Conservation (phyloP, 1,140 invertebrate genomes). For the Geopemphigus sp. region DNA sequence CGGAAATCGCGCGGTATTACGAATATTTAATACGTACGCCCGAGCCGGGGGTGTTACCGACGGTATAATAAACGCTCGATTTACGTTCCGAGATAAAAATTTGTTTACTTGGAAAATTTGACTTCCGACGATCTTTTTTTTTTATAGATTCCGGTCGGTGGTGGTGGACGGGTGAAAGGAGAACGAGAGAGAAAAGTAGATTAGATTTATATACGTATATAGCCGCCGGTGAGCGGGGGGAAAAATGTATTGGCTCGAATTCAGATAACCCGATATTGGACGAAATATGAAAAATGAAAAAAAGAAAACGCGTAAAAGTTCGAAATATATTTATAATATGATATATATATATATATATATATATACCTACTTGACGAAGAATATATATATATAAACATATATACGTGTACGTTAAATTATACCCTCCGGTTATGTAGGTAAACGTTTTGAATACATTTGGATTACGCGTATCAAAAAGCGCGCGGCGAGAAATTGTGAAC, state of each 20-base stretch:
- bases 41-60: too few relatives aligned
- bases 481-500: neutral
- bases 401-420: neutral
- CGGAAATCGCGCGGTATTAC: too few relatives aligned
- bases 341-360: neutral
- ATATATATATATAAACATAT: neutral
- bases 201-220: neutral
- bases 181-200: neutral
- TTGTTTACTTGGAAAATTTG: neutral
- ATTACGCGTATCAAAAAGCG: slow-evolving; percentile 38
- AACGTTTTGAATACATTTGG: slow-evolving; percentile 45
- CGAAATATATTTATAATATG: neutral
- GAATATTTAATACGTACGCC: too few relatives aligned
- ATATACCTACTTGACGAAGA: neutral
- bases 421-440: slow-evolving; percentile 30
- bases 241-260: neutral
- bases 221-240: neutral
- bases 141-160: neutral
- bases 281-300: neutral
- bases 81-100: neutral
- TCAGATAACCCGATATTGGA: slow-evolving; percentile 14
- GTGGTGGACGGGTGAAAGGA: neutral
- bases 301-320: neutral
- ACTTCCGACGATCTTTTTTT: neutral
- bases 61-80: neutral